Evolutionary conservation across 2,113 vertebrate species (phyloP), one percentile per base, ranked within the genome.

Genomic region (human): DNA sequence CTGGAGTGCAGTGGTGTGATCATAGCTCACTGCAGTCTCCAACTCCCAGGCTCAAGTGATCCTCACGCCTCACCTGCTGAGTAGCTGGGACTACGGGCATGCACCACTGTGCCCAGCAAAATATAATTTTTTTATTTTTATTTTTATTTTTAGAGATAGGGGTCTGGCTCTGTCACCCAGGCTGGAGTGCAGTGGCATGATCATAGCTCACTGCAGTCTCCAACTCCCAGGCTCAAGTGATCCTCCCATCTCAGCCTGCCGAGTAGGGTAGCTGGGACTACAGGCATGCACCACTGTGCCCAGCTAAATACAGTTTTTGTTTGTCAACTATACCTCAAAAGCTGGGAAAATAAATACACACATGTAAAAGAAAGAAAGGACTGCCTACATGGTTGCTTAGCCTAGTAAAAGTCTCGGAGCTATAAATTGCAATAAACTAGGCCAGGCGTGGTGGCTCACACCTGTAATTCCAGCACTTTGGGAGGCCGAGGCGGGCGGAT

Each of bases 401-500:
- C 45, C 17, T 5, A 35, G 25, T 35, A 50, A 35, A 50, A 16
- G 17, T 35, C 40, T 30, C 7, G 0, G 66, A 50, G n/a, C 61
- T 79, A 12, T 57, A 8, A 52, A 55, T 9, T 17, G 61, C 3
- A 0, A 16, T 40, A 23, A 70, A 43, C 52, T 61, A 55, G 52
- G 52, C 52, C 52, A 55, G 52, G 52, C 17, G 6, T 1, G 0
- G 52, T 55, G 52, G 17, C 52, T 55, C 52, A 55, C 52, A 55
- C 52, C 52, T 55, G 52, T 55, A 55, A 18, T 55, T 18, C 52
- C 17, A 55, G 52, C 0, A 55, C 52, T 55, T 55, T 55, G 52
- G 52, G 52, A 55, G 17, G 52, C 6, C 2, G 6, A 55, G 52
- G 52, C 0, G 1, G 52, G 52, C 1, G 1, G 52, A 55, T 55